phyloP scores from a whole-genome alignment of 2,888 invertebrate species.

The Drosophila hamatofila region DNA sequence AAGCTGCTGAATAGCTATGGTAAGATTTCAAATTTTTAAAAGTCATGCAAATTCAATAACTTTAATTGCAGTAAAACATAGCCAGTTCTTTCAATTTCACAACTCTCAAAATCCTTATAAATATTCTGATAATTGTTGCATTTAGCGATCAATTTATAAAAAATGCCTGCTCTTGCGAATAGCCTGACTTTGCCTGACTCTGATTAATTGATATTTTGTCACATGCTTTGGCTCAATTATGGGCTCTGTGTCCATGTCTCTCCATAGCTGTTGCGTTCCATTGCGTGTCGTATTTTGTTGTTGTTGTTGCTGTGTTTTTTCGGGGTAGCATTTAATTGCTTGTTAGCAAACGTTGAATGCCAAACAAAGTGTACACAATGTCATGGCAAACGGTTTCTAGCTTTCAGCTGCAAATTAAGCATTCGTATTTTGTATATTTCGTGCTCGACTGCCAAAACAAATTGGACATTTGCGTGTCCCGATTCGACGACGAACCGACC shows the following conservation, averaged over 20 bases:
- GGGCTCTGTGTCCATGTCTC: slow-evolving; percentile 12
- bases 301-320: neutral
- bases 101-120: neutral
- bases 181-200: neutral
- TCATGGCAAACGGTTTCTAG: slow-evolving; percentile 66
- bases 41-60: no score
- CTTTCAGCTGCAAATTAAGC: slow-evolving; percentile 75
- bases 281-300: slow-evolving; percentile 63
- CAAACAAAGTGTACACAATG: slow-evolving; percentile 69
- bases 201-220: slow-evolving; percentile 68
- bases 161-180: neutral
- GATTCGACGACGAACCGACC: slow-evolving; percentile 35
- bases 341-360: slow-evolving; percentile 64
- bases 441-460: slow-evolving; percentile 66
- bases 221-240: slow-evolving; percentile 47
- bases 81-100: no score
- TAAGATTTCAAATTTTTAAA: no score
- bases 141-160: slow-evolving; percentile 3
- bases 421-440: slow-evolving; percentile 55
- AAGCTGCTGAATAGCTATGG: no score
- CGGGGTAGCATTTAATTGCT: slow-evolving; percentile 65
- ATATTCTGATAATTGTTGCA: slow-evolving; percentile 3
- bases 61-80: no score
- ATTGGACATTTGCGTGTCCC: slow-evolving; percentile 72
- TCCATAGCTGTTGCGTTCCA: slow-evolving; percentile 2